phyloP scores from a whole-genome alignment of 1,140 invertebrate species.

The Anoplolepis gracilipes region DNA sequence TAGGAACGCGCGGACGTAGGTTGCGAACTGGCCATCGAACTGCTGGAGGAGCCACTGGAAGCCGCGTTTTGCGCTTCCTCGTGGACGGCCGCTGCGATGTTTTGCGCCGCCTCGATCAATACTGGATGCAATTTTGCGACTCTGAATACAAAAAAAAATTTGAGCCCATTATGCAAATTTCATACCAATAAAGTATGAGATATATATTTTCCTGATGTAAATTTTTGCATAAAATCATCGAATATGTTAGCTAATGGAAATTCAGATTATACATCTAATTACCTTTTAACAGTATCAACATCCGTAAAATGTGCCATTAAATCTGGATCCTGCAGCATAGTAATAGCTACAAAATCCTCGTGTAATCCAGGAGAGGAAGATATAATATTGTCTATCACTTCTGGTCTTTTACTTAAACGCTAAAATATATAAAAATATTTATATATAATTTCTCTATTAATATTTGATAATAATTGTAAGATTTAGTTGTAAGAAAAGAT shows the following conservation, averaged over 20 bases:
- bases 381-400: constrained; percentile 87
- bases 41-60: constrained; percentile 74
- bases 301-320: constrained; percentile 86
- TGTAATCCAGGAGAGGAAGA: constrained; percentile 84
- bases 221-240: background rate
- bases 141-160: constrained; percentile 70
- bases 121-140: constrained; percentile 85
- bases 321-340: constrained; percentile 87
- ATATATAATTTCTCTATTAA: constrained; percentile 2
- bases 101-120: constrained; percentile 85
- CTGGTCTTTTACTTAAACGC: constrained; percentile 85
- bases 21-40: constrained; percentile 74
- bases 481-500: too few relatives aligned
- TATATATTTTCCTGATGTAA: background rate
- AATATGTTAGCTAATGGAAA: background rate
- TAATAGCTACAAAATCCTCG: constrained; percentile 86
- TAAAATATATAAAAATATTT: constrained; percentile 71
- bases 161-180: background rate
- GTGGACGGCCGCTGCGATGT: constrained; percentile 86
- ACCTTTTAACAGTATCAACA: constrained; percentile 85
- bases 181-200: background rate
- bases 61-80: constrained; percentile 83
- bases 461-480: constrained; percentile 26
- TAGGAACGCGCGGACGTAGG: constrained; percentile 83
- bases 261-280: constrained; percentile 31